A percentile compares a stretch with the other conserved stretches of the same genome.
Conservation (phyloP, 2,113 vertebrate genomes). For the Thamnophis sirtalis region DNA sequence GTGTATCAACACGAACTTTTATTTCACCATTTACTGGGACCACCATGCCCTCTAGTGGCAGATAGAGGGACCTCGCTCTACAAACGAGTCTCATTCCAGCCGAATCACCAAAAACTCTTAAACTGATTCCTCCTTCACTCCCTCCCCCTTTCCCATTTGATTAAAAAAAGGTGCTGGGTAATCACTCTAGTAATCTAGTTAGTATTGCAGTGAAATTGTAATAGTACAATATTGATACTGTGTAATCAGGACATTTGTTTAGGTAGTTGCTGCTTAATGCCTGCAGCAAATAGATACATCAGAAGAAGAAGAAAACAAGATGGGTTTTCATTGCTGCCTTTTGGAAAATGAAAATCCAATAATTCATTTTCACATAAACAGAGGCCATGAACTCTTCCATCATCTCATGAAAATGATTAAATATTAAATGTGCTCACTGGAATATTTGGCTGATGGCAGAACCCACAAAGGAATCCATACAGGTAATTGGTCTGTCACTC, state of each 20-base stretch:
- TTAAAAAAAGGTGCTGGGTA: neutral
- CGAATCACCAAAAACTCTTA: neutral
- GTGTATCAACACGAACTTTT: neutral
- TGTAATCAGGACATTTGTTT: neutral
- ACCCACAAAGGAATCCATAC: neutral
- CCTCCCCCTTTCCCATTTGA: neutral
- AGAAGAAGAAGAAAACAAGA: neutral
- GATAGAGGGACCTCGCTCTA: neutral
- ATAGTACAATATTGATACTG: neutral
- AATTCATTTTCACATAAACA: neutral
- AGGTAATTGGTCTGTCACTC: neutral
- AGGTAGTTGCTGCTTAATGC: neutral
- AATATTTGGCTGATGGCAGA: neutral
- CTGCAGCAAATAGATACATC: neutral
- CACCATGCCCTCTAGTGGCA: slow-evolving; percentile 51
- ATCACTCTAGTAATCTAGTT: neutral
- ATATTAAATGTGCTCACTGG: neutral
- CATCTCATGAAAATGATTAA: neutral
- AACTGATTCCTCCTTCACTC: neutral
- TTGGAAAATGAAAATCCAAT: neutral
- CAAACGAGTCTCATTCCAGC: neutral
- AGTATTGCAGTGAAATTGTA: neutral
- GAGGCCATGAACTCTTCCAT: neutral
- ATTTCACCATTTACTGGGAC: slow-evolving; percentile 26
- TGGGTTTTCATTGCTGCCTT: neutral